A percentile compares a stretch with the other conserved stretches of the same genome.
These are phyloP conservation scores for Gopherus evgoodei DNA, from an alignment of 2,113 vertebrate genomes.

Conservation along the genomic window DNA sequence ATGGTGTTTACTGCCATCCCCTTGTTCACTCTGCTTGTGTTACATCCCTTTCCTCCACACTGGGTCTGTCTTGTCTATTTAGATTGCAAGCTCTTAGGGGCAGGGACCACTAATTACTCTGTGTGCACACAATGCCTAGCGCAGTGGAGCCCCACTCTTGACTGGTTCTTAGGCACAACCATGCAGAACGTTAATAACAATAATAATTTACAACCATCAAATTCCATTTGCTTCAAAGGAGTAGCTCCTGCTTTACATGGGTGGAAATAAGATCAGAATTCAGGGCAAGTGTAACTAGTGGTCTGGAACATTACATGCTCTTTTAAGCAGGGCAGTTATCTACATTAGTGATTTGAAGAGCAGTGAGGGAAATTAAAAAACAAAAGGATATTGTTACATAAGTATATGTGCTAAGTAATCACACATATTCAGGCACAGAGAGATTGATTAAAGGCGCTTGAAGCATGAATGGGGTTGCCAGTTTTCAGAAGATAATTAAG, in stretches of 20 bases:
- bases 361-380: constrained; percentile 10
- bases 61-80: background rate
- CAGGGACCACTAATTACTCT: background rate
- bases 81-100: background rate
- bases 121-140: background rate
- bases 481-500: constrained; percentile 57
- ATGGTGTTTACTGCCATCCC: background rate
- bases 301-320: background rate
- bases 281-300: constrained; percentile 49
- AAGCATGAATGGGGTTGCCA: constrained; percentile 43
- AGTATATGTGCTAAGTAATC: constrained; percentile 30
- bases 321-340: constrained; percentile 20
- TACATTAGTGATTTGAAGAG: background rate
- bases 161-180: background rate
- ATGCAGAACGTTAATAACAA: constrained; percentile 34
- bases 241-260: constrained; percentile 45
- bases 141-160: constrained; percentile 23
- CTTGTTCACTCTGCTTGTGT: background rate
- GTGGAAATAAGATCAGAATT: constrained; percentile 48
- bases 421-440: constrained; percentile 25
- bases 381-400: constrained; percentile 28
- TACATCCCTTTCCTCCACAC: background rate
- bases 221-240: constrained; percentile 51
- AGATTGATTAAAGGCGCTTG: constrained; percentile 54
- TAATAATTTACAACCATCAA: constrained; percentile 14